Conservation (phyloP, 2,888 invertebrate species). For the Prosapia bicincta region DNA sequence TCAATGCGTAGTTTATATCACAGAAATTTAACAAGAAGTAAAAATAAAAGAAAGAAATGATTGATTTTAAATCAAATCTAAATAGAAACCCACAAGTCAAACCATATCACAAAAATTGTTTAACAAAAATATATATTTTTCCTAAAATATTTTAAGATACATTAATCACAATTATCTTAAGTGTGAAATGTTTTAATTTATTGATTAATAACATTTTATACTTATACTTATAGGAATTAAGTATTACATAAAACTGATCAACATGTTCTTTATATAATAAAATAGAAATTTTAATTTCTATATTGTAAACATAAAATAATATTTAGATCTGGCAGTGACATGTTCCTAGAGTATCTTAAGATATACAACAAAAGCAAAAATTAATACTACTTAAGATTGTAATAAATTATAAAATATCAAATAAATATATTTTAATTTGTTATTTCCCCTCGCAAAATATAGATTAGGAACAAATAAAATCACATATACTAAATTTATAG, state of each 20-base stretch:
- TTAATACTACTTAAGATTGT: not conserved
- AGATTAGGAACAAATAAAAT: not conserved
- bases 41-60: not conserved
- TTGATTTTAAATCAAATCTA: not conserved
- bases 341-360: not conserved
- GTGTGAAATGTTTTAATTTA: not conserved
- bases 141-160: too few species aligned
- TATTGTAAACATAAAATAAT: not conserved
- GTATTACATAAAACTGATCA: not conserved
- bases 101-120: not conserved
- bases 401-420: not conserved
- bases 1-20: not conserved
- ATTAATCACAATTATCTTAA: too few species aligned
- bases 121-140: too few species aligned
- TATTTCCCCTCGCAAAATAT: not conserved
- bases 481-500: not conserved
- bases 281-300: not conserved
- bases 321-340: not conserved
- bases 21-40: not conserved
- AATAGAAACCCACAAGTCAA: not conserved
- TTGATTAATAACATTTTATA: not conserved
- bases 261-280: not conserved
- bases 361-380: not conserved
- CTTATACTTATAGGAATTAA: not conserved
- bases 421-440: not conserved